Evolutionary conservation across 2,797 vertebrate genomes (phyloP), one percentile per base, ranked within the genome.

Genomic region (Anguilla megastoma): DNA sequence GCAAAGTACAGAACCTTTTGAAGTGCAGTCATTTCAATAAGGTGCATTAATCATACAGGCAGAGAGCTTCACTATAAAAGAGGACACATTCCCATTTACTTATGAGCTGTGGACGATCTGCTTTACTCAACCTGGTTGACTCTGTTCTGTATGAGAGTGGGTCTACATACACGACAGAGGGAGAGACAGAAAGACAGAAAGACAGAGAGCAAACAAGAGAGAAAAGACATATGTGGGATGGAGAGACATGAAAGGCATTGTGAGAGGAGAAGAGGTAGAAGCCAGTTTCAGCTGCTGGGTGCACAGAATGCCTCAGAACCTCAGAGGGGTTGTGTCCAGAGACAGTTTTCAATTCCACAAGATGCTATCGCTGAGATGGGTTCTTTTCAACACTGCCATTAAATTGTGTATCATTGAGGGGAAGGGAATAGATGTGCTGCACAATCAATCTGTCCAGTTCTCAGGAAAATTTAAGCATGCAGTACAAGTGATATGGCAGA

Each of bases 331-430:
- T 76, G 36, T 41, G 36, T 76, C 74, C 74, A 76, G 12, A 41
- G 74, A n/a, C 74, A 36, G 33, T 76, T 76, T 76, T 76, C 74
- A 76, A 76, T 76, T 76, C 36, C 74, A 76, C 74, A 7, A 41
- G 74, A 76, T 76, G 33, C 33, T 41, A 76, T 18, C 74, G 30
- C 36, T 76, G 14, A 76, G 74, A 76, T 76, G 74, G 16, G 33
- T 76, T 76, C 36, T 74, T 36, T 36, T 76, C 3, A 76, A 82
- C n/a, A 50, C 24, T 48, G 45, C 45, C 45, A 50, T 82, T 82
- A 48, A 82, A 82, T 50, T 24, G 79, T 10, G 45, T 48, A n/a
- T 50, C 10, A 50, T 50, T 82, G 21, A 50, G 79, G 2, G 50
- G 21, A 9, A 27, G 79, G 41, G 24, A 82, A 82, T 41, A 79